phyloP scores from a whole-genome alignment of 2,888 invertebrate species.

The Drosophila lutescens region DNA sequence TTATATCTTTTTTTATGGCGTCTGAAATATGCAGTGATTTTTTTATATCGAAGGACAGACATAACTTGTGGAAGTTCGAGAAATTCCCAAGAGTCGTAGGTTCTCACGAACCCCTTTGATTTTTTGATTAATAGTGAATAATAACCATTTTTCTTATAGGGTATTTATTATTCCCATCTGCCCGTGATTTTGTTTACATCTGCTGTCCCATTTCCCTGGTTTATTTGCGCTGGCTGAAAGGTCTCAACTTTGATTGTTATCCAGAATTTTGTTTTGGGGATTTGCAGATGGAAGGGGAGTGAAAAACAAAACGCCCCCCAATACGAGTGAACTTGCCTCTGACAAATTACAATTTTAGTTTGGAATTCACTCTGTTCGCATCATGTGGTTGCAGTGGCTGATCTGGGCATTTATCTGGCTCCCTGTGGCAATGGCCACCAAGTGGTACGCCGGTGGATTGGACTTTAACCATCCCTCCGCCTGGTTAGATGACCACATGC shows the following conservation, averaged over 20 bases:
- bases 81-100: no score
- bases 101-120: background rate
- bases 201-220: constrained; percentile 17
- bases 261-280: constrained; percentile 3
- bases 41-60: no score
- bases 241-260: constrained; percentile 19
- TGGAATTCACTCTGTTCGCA: constrained; percentile 8
- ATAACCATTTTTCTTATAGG: background rate
- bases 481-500: constrained; percentile 77
- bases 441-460: constrained; percentile 70
- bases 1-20: background rate
- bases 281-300: background rate
- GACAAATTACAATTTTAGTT: constrained; percentile 11
- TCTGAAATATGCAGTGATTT: background rate
- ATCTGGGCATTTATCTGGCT: constrained; percentile 11
- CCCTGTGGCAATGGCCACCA: constrained; percentile 52
- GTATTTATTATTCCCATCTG: constrained; percentile 4
- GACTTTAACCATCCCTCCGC: constrained; percentile 67
- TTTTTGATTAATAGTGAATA: background rate
- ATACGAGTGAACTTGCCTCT: background rate
- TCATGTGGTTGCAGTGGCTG: constrained; percentile 50
- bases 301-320: constrained; percentile 55
- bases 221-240: constrained; percentile 17
- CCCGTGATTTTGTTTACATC: constrained; percentile 7
- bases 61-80: no score